Evolutionary conservation across 2,888 invertebrate species (phyloP), one percentile per base, ranked within the genome.

Genomic region (Dusona sp.): DNA sequence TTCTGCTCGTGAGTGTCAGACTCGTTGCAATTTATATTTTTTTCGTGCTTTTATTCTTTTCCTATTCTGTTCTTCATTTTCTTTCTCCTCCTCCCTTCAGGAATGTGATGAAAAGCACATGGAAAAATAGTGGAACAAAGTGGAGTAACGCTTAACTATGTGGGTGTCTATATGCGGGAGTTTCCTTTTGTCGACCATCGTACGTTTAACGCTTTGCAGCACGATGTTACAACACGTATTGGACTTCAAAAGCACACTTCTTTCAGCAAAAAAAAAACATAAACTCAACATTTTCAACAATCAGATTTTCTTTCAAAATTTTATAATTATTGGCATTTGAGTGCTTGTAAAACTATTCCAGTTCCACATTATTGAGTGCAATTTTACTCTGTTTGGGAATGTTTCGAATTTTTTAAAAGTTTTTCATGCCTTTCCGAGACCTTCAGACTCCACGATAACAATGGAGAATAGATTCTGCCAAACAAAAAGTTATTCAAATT

Each of bases 41-140:
- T 22, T 25, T 13, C 25, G 13, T 29, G 0, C 25, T 57, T 25
- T 3, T 13, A 3, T 25, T 13, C n/a, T 57, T 29, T 57, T 19
- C 6, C 48, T 19, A 48, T n/a, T 19, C 6, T 48, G 7, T 33
- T 64, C 25, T 25, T 29, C 3, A 7, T 75, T 61, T 25, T 74
- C 42, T 38, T 45, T n/a, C 29, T n/a, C 45, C 64, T 33, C 42
- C 19, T 33, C 8, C 22, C 0, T 4, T 36, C 6, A 29, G 64
- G 22, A 13, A 45, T 45, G 25, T 61, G 67, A 70, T 57, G 72
- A 64, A 72, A 64, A 68, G n/a, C 72, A n/a, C 29, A 72, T 29
- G 72, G 42, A 72, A 65, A 80, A 80, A 72, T 68, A 73, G 72
- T 22, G 70, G 33, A 72, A 61, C 70, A 54, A 38, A 68, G 42